Percentiles rank a stretch among this genome's conserved stretches.
phyloP scores from a whole-genome alignment of 2,797 vertebrate genomes.

The Cichlasoma orientale region DNA sequence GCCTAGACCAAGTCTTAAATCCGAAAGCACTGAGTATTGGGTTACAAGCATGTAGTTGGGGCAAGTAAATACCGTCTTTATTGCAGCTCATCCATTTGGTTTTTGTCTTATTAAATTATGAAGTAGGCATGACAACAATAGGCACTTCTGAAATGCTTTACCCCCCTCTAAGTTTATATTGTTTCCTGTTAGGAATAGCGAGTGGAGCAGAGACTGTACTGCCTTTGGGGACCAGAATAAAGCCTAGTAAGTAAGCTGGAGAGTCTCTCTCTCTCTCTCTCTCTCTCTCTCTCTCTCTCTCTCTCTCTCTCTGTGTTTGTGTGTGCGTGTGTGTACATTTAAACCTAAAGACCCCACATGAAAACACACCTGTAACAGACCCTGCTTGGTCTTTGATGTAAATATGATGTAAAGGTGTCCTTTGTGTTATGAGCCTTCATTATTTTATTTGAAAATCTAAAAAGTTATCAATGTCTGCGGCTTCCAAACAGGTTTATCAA shows the following conservation, averaged over 20 bases:
- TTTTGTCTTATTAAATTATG: constrained; percentile 76
- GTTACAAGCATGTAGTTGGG: constrained; percentile 59
- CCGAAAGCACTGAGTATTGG: constrained; percentile 53
- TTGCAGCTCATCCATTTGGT: constrained; percentile 75
- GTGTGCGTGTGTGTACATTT: constrained; percentile 21
- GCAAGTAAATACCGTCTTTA: constrained; percentile 74
- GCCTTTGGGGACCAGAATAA: constrained; percentile 36
- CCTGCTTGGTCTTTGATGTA: background rate
- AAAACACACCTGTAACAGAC: constrained; percentile 38
- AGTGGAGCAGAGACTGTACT: constrained; percentile 30
- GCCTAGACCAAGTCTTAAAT: constrained; percentile 67
- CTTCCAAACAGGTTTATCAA: background rate
- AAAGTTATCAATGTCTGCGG: background rate
- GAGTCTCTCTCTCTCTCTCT: background rate
- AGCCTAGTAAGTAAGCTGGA: constrained; percentile 40
- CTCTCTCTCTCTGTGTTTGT: too few relatives aligned
- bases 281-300: rapidly evolving
- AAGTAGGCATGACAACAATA: constrained; percentile 64
- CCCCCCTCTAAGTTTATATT: constrained; percentile 48
- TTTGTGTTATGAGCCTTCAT: background rate
- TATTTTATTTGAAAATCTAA: background rate
- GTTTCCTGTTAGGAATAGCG: constrained; percentile 44
- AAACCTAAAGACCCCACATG: constrained; percentile 44
- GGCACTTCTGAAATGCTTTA: constrained; percentile 54
- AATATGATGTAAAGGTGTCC: background rate